Base-by-base conservation (phyloP, 2,113 vertebrate species). In the Orycteropus afer region DNA sequence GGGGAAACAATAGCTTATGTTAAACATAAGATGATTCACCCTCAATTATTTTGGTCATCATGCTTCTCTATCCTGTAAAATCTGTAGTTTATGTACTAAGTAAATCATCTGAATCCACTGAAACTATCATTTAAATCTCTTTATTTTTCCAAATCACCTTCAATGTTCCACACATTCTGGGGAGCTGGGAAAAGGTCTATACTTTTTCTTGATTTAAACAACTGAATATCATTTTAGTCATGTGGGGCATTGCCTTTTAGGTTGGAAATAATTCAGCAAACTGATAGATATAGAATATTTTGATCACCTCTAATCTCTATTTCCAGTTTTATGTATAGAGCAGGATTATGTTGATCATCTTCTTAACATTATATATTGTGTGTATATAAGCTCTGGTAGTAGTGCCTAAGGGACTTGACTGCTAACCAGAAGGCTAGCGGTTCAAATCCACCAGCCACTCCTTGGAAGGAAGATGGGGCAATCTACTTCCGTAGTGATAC, bases 31-130 rank as follows among this genome's bases (percentile, higher is more conserved):
- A 47, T 88, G 84, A 55, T 42, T 91, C 88, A 78, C 17, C 27
- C 59, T 94, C 22, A 74, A 25, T 61, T 97, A 42, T 91, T 91
- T 95, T 74, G 80, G 86, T 93, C 83, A 40, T 86, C 15, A 6
- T 73, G 92, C 49, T 94, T 12, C 87, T 96, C 63, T 13, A 92
- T 65, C 20, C 13, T 77, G 1, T 90, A 84, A 90, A 95, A 40
- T 90, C 27, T 73, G 5, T 95, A 69, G 14, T 91, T 95, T 95
- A 23, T 57, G 9, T 92, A 71, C 14, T 83, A 81, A 91, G 10
- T 69, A 61, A 90, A 42, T 34, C n/a, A 3, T 9, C 10, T 86
- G 65, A 49, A 34, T 79, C n/a, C 49, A 22, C 67, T 59, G n/a
- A 82, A 80, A 83, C 86, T 45, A 42, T 10, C 47, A 40, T 86